These are phyloP conservation scores for Parnassius smintheus DNA, from an alignment of 2,888 invertebrate species.

Conservation along the genomic window DNA sequence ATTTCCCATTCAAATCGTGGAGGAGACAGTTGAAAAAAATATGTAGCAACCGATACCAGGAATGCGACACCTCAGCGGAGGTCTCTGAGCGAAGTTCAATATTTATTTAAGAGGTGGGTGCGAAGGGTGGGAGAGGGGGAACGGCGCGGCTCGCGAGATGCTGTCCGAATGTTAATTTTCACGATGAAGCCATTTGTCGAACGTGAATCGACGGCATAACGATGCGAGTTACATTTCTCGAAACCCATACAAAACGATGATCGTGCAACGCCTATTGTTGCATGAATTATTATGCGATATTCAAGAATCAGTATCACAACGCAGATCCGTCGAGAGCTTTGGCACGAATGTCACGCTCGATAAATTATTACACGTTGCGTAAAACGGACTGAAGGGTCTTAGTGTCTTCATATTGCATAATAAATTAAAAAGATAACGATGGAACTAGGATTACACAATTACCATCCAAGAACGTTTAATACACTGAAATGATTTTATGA, in stretches of 20 bases:
- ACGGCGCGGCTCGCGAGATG: constrained; percentile 46
- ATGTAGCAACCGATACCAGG: constrained; percentile 49
- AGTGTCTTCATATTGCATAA: not conserved
- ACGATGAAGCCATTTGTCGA: constrained; percentile 72
- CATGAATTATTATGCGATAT: constrained; percentile 60
- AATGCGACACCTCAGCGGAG: constrained; percentile 65
- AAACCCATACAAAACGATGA: constrained; percentile 59
- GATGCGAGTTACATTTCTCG: constrained; percentile 62
- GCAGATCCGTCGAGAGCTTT: constrained; percentile 40
- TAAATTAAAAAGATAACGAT: no score
- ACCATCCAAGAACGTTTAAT: no score
- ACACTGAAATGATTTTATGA: no score
- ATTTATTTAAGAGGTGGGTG: constrained; percentile 54
- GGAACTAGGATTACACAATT: no score
- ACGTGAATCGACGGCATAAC: constrained; percentile 66
- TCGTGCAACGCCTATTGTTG: constrained; percentile 60
- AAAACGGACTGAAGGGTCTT: not conserved
- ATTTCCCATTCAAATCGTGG: constrained; percentile 26
- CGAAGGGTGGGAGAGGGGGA: constrained; percentile 35
- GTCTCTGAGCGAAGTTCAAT: constrained; percentile 65
- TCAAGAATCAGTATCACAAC: constrained; percentile 44
- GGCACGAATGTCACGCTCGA: constrained; percentile 35
- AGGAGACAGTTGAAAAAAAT: constrained; percentile 39
- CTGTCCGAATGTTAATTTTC: constrained; percentile 75
- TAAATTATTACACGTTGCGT: constrained; percentile 7